Base-by-base conservation (phyloP, 2,113 vertebrate species). In the Nibea albiflora region DNA sequence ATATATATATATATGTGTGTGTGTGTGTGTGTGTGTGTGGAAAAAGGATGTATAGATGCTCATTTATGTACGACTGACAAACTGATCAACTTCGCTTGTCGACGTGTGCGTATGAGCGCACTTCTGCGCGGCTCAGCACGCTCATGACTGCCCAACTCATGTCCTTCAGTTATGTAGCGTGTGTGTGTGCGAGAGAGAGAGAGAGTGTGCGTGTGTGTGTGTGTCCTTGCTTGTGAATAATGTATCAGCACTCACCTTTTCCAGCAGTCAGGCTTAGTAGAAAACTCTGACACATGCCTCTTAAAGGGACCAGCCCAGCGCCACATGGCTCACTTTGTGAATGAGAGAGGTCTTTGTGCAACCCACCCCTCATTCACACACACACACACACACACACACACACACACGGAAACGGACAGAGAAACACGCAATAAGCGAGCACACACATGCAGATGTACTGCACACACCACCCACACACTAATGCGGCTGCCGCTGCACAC, bases 151-250 rank as follows among this genome's bases (percentile, higher is more conserved):
- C 74, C 66, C n/a, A 49, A 66, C 73, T 88, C 60, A 2, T 80
- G 85, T 88, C 89, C 83, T 88, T 92, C 74, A 80, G 65, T 86
- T 83, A 66, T 85, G 66, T 80, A 77, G 75, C 8, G 57, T 75
- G 60, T 74, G 73, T 65, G 61, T 39, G 22, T 52, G 69, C 58
- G 61, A 35, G 22, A 54, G 69, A 63, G 61, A 35, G 35, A 35
- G 7, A 35, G 35, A 47, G 69, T 68, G 88, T 85, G 83, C 91
- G 73, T 80, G 63, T 80, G 57, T 83, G 81, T 88, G 83, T 81
- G 89, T 84, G 83, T 90, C 65, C 78, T 78, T 81, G 54, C 78
- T 84, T 74, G 77, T 93, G 90, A 94, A 94, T 93, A 91, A 94
- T 92, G 84, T 81, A 93, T 87, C 70, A 60, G 83, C 81, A 73